A percentile compares a stretch with the other conserved stretches of the same genome.
These are phyloP conservation scores for Elephas maximus DNA, from an alignment of 2,113 vertebrate species.

Conservation along the genomic window DNA sequence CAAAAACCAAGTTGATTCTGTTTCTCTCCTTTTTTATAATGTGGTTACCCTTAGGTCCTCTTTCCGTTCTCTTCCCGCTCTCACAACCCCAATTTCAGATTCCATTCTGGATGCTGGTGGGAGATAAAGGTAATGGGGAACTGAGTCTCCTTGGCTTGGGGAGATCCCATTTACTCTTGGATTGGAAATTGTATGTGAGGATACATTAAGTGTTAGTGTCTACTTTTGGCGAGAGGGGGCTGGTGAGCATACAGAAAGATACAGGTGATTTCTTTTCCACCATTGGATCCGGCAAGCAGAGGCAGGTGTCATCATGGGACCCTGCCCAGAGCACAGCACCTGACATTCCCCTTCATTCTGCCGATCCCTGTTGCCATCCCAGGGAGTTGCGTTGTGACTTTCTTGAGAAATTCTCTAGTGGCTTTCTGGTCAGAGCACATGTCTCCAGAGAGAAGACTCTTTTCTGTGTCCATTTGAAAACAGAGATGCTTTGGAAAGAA, in stretches of 20 bases:
- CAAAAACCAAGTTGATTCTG: background rate
- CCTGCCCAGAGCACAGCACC: background rate
- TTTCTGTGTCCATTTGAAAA: conserved; percentile 10
- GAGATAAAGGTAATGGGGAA: background rate
- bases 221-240: background rate
- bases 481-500: background rate
- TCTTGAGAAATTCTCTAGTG: background rate
- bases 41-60: background rate
- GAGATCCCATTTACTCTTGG: background rate
- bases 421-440: background rate
- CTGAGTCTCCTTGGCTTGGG: background rate
- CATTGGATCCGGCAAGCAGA: background rate
- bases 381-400: background rate
- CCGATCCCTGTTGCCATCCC: background rate
- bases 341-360: background rate
- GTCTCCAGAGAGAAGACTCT: background rate
- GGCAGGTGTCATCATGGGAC: background rate
- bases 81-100: background rate
- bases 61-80: background rate
- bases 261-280: background rate
- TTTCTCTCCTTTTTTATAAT: background rate
- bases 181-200: background rate
- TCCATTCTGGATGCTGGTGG: background rate
- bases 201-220: background rate
- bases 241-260: background rate